These are phyloP conservation scores for Lagopus leucura DNA, from an alignment of 2,113 vertebrate genomes.

Conservation along the genomic window DNA sequence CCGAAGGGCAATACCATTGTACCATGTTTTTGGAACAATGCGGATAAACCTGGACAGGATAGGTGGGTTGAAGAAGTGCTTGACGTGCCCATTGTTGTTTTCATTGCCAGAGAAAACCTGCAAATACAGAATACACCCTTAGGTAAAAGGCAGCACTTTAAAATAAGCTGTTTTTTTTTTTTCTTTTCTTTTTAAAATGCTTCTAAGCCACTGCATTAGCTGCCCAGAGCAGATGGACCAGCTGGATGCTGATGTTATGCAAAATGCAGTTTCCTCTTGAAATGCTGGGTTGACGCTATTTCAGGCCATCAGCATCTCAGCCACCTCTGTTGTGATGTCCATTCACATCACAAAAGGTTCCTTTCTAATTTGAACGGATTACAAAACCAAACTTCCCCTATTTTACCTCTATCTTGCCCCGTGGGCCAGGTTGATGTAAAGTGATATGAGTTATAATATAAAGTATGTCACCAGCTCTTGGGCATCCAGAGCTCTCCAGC, in stretches of 20 bases:
- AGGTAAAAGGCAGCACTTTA: neutral
- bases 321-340: neutral
- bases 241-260: neutral
- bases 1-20: slow-evolving; percentile 87
- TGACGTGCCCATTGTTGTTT: slow-evolving; percentile 79
- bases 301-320: neutral
- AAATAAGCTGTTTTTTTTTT: neutral
- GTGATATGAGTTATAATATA: rapidly evolving
- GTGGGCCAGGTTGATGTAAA: neutral
- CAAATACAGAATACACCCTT: slow-evolving; percentile 49
- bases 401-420: neutral
- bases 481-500: neutral
- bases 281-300: neutral
- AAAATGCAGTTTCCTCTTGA: neutral
- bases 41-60: slow-evolving; percentile 91
- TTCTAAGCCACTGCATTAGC: neutral
- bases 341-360: neutral
- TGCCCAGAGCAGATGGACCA: neutral
- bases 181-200: neutral
- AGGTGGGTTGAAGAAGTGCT: slow-evolving; percentile 90
- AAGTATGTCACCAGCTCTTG: neutral
- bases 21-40: slow-evolving; percentile 88
- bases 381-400: neutral
- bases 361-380: neutral
- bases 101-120: slow-evolving; percentile 89